These are phyloP conservation scores for Morbakka virulenta DNA, from an alignment of 30 jellyfish, hydroid and myxozoan genomes.

Conservation along the genomic window DNA sequence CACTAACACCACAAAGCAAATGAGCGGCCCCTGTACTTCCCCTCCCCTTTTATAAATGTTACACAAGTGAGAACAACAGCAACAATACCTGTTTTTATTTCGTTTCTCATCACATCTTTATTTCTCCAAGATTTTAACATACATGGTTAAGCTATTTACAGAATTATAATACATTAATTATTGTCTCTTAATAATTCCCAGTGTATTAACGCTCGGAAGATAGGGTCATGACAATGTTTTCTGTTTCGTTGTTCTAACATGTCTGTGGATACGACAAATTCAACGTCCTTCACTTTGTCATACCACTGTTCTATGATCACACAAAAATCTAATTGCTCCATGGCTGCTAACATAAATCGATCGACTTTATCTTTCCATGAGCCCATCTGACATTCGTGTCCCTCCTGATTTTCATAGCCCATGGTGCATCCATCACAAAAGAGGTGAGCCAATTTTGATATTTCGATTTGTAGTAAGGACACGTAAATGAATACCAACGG, in stretches of 20 bases:
- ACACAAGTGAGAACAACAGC: too few species aligned
- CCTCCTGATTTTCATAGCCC: background rate
- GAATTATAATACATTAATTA: too few species aligned
- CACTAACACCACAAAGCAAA: too few species aligned
- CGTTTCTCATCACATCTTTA: too few species aligned
- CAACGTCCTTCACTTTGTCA: background rate
- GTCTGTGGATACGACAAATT: background rate
- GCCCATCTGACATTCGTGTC: background rate
- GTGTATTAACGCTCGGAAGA: background rate
- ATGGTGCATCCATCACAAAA: background rate
- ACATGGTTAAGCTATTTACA: too few species aligned
- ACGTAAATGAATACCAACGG: background rate
- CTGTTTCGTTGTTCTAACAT: background rate
- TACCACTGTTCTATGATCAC: background rate
- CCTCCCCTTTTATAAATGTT: too few species aligned
- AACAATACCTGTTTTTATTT: too few species aligned
- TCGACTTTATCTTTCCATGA: background rate
- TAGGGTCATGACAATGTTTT: background rate
- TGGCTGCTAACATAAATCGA: background rate
- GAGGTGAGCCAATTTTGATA: background rate
- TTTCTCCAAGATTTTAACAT: too few species aligned
- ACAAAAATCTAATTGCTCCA: background rate
- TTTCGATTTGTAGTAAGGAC: background rate
- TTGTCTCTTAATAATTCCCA: background rate
- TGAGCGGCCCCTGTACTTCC: too few species aligned